A percentile compares a stretch with the other conserved stretches of the same genome.
These are phyloP conservation scores for Nemotelus pantherinus DNA, from an alignment of 2,888 invertebrate genomes.

Conservation along the genomic window DNA sequence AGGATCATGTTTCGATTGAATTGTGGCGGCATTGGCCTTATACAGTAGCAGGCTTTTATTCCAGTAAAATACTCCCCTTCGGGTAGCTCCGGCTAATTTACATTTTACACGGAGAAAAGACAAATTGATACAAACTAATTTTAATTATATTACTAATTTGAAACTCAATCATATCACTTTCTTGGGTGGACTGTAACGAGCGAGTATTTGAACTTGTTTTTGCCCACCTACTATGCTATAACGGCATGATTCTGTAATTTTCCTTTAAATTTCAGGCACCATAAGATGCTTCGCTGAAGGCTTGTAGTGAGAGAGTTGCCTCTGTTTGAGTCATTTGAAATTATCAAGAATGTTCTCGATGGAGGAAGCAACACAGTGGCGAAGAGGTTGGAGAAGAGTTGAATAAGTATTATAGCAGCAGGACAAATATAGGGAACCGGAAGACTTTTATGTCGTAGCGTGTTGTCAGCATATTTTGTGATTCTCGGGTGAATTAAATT, in stretches of 20 bases:
- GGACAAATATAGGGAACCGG: background rate
- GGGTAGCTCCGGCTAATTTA: constrained; percentile 8
- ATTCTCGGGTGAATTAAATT: constrained; percentile 24
- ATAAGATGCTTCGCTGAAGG: too few species aligned
- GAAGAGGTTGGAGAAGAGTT: background rate
- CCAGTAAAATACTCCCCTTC: too few species aligned
- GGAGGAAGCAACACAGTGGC: background rate
- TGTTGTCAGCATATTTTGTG: constrained; percentile 24
- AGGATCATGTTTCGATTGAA: too few species aligned
- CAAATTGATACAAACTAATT: constrained; percentile 39
- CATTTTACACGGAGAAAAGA: constrained; percentile 32
- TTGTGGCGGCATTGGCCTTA: too few species aligned
- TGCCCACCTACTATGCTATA: too few species aligned
- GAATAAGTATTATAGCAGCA: background rate
- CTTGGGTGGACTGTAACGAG: background rate
- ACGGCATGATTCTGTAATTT: too few species aligned
- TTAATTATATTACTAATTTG: constrained; percentile 34
- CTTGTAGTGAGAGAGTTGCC: background rate
- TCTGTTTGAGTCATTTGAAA: constrained; percentile 20
- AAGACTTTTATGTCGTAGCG: constrained; percentile 17
- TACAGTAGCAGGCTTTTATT: too few species aligned
- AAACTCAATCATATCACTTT: constrained; percentile 23
- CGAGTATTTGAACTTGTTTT: too few species aligned
- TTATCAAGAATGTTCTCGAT: constrained; percentile 26
- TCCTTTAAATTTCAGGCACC: too few species aligned